phyloP scores from a whole-genome alignment of 2,797 vertebrate genomes.

The Clarias pachynema region DNA sequence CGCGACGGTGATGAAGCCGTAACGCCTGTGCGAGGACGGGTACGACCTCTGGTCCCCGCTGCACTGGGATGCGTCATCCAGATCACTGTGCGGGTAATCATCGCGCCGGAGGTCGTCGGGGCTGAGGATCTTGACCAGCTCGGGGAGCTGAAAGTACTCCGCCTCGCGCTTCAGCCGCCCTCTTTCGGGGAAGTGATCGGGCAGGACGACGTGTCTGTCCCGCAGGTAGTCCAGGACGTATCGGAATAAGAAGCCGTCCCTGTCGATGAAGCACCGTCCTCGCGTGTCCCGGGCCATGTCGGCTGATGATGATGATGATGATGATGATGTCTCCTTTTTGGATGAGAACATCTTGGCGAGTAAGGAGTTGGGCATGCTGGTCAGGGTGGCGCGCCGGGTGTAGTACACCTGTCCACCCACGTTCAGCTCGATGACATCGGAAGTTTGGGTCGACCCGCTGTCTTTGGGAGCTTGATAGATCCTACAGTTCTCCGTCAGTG shows the following conservation, averaged over 20 bases:
- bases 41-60: constrained; percentile 87
- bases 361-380: constrained; percentile 89
- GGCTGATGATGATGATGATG: constrained; percentile 63
- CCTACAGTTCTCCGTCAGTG: constrained; percentile 94
- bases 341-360: constrained; percentile 94
- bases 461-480: constrained; percentile 88
- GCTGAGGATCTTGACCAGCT: constrained; percentile 88
- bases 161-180: constrained; percentile 93
- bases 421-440: constrained; percentile 95
- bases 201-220: constrained; percentile 95
- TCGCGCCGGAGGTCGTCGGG: constrained; percentile 85
- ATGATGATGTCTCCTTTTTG: constrained; percentile 79
- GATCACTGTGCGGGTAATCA: constrained; percentile 87
- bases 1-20: constrained; percentile 96
- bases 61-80: constrained; percentile 89
- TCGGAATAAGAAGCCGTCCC: constrained; percentile 96
- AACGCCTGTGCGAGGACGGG: constrained; percentile 83
- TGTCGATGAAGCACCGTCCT: constrained; percentile 96
- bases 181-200: constrained; percentile 97
- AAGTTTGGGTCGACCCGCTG: constrained; percentile 81
- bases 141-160: constrained; percentile 94
- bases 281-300: constrained; percentile 93
- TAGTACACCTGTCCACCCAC: constrained; percentile 99
- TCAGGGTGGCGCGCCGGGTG: constrained; percentile 89
- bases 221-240: constrained; percentile 98